phyloP scores from a whole-genome alignment of 2,797 vertebrate species.

The Momotus momota region DNA sequence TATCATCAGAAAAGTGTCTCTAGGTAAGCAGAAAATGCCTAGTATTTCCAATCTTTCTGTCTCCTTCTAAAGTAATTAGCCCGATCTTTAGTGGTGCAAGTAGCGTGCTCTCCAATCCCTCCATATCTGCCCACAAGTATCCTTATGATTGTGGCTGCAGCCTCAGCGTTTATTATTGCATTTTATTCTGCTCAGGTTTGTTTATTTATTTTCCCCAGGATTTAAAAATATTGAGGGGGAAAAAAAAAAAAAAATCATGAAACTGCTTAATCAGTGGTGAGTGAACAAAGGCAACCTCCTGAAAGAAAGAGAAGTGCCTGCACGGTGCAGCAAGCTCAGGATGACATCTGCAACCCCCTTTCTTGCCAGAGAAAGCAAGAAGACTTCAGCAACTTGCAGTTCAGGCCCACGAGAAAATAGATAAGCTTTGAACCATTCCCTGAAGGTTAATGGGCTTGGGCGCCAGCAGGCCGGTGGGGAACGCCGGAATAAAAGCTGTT shows the following conservation, averaged over 20 bases:
- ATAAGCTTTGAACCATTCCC: neutral
- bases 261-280: neutral
- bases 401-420: neutral
- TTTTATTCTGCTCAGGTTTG: neutral
- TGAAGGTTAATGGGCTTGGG: neutral
- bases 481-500: neutral
- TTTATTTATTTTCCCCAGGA: neutral
- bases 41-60: neutral
- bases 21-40: neutral
- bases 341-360: neutral
- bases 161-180: neutral
- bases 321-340: neutral
- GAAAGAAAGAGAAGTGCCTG: neutral
- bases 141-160: neutral
- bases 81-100: neutral
- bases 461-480: neutral
- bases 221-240: neutral
- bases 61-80: neutral
- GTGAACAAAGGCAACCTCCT: neutral
- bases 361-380: neutral
- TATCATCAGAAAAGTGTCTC: neutral
- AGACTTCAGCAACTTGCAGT: neutral
- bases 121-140: neutral
- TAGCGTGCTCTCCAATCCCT: fast-evolving
- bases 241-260: neutral